These are phyloP conservation scores for pig (Sus scrofa) DNA, from an alignment of 2,113 vertebrate species.

Conservation along the genomic window DNA sequence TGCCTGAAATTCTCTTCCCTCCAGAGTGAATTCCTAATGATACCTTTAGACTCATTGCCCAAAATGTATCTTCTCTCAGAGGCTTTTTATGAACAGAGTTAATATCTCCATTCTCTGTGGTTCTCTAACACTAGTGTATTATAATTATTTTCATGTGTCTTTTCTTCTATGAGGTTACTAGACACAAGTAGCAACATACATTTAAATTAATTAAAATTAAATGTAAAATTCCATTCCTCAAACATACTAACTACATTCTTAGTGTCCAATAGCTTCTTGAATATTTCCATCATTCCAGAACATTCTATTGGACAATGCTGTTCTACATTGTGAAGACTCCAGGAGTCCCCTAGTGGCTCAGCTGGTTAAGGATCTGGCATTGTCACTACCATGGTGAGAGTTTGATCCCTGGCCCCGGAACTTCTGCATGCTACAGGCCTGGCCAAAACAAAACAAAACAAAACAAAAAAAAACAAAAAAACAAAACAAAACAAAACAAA, in stretches of 20 bases:
- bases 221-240: neutral
- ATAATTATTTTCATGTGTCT: neutral
- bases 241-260: neutral
- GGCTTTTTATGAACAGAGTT: neutral
- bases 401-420: too few relatives aligned
- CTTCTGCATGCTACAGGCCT: too few relatives aligned
- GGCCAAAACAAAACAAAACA: too few relatives aligned
- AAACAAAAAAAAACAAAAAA: too few relatives aligned
- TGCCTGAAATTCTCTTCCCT: neutral
- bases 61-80: neutral
- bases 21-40: neutral
- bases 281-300: neutral
- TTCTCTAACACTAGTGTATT: neutral
- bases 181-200: neutral
- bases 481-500: too few relatives aligned
- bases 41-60: neutral
- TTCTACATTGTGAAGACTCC: neutral
- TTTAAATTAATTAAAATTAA: slow-evolving; percentile 53
- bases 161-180: neutral
- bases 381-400: too few relatives aligned
- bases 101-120: neutral
- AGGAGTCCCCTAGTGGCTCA: neutral
- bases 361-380: too few relatives aligned
- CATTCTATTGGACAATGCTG: neutral
- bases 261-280: neutral